A percentile compares a stretch with the other conserved stretches of the same genome.
phyloP scores from a whole-genome alignment of 53 echinoderm and acorn worm genomes.

The Henricia sp. region DNA sequence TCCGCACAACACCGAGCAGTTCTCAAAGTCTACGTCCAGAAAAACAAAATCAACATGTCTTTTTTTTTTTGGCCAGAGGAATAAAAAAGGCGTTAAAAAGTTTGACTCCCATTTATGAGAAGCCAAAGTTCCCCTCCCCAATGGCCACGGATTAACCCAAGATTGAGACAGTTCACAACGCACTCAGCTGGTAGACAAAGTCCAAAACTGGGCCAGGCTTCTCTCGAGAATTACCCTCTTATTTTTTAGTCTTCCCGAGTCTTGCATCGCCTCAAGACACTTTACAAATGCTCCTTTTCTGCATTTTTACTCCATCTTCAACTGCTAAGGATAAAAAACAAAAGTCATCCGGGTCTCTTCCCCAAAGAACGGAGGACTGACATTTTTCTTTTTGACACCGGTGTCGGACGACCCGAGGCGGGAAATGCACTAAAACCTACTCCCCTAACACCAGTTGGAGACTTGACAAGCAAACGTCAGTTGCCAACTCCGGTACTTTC shows the following conservation, averaged over 20 bases:
- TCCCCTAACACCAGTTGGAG: background rate
- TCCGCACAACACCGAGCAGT: too few relatives aligned
- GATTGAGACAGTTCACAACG: background rate
- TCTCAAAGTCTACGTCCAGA: too few relatives aligned
- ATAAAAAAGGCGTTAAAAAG: constrained; percentile 9
- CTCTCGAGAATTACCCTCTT: background rate
- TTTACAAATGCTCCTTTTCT: background rate
- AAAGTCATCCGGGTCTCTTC: constrained; percentile 4
- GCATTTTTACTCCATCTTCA: background rate
- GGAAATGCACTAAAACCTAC: constrained; percentile 39
- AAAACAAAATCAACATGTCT: too few relatives aligned
- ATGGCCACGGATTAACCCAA: constrained; percentile 5
- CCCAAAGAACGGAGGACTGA: background rate
- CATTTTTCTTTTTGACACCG: background rate
- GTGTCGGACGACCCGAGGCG: constrained; percentile 20
- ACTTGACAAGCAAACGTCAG: background rate
- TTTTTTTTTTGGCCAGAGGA: background rate
- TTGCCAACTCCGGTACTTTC: too few relatives aligned
- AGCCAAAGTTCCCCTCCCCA: constrained; percentile 25
- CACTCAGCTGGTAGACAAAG: background rate
- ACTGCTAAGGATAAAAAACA: background rate
- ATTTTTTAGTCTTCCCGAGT: background rate
- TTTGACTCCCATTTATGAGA: background rate
- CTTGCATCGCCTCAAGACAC: background rate
- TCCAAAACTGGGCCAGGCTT: background rate